Base-by-base conservation (phyloP, 1,140 invertebrate species). In the Heliconius nattereri region DNA sequence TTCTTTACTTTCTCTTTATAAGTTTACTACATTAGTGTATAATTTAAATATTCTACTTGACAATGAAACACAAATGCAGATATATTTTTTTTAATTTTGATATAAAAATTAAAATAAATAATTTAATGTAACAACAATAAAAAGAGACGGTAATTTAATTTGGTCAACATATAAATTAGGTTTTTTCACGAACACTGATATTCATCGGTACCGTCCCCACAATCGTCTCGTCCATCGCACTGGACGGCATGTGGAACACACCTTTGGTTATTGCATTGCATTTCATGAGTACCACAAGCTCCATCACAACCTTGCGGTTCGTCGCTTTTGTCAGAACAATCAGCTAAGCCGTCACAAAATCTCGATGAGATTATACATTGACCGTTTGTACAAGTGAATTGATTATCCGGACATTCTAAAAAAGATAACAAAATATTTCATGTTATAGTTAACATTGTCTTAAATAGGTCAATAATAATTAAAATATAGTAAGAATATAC, bases 271-370 rank as follows among this genome's bases (percentile, higher is more conserved):
- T 92, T 78, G 83, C 94, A 95, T n/a, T 89, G 86, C 75, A 94
- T 83, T 76, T 95, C 94, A 75, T 94, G 91, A 1, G 84, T 85
- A 26, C 90, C 85, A 78, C 94, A 95, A 0, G 82, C 88, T 9
- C 88, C 91, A 82, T 96, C 96, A 89, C 98, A 98, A 6, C 96
- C 96, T 0, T 95, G 91, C 0, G 97, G 97, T 88, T 98, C 98
- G 89, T 98, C 98, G 19, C 96, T 97, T 73, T 96, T 95, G 86
- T 98, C 98, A 45, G 95, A 95, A 88, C 98, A 98, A 88, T 99
- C 98, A 1, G 96, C 91, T 52, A 97, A 95, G 1, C 97, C 97
- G 90, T 99, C 98, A 92, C 98, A 99, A 80, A 97, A 97, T 96
- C 97, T 97, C 2, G 96, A 95, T 45, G 95, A 96, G 0, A 97